Conservation (phyloP, 2,797 vertebrate species). For the Dicrostonyx torquatus region DNA sequence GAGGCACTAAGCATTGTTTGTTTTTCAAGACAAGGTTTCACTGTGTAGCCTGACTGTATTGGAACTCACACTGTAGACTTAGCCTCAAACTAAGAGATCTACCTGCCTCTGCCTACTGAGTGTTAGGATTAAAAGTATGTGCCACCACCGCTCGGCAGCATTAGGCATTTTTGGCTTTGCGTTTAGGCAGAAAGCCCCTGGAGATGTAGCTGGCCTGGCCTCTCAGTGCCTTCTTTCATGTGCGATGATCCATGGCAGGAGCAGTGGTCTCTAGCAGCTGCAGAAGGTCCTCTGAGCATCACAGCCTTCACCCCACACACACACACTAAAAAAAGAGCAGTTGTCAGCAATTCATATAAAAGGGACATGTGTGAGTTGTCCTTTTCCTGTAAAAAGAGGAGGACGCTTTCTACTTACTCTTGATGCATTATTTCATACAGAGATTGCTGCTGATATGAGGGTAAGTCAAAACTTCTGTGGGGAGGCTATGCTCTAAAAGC, state of each 20-base stretch:
- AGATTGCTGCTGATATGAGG: accelerated
- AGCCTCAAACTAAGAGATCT: neutral
- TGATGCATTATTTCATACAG: accelerated
- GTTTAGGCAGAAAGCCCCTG: accelerated
- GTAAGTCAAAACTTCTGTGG: accelerated
- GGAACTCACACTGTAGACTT: neutral
- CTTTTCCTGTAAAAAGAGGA: neutral
- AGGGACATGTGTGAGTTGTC: accelerated
- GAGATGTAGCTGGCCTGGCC: neutral
- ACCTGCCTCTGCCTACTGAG: neutral
- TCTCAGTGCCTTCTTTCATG: neutral
- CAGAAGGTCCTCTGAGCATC: neutral
- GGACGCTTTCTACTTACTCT: accelerated
- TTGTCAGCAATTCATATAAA: neutral
- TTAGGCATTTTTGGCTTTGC: accelerated
- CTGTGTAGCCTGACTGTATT: neutral
- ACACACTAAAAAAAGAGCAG: neutral
- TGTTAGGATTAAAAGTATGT: neutral
- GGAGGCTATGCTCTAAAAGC: neutral
- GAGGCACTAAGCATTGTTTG: neutral
- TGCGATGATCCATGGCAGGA: neutral
- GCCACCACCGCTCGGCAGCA: neutral
- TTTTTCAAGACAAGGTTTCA: neutral
- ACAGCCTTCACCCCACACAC: neutral
- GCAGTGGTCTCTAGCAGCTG: neutral